Evolutionary conservation across 2,113 vertebrate genomes (phyloP), one percentile per base, ranked within the genome.

Genomic region (Xerus inauris): DNA sequence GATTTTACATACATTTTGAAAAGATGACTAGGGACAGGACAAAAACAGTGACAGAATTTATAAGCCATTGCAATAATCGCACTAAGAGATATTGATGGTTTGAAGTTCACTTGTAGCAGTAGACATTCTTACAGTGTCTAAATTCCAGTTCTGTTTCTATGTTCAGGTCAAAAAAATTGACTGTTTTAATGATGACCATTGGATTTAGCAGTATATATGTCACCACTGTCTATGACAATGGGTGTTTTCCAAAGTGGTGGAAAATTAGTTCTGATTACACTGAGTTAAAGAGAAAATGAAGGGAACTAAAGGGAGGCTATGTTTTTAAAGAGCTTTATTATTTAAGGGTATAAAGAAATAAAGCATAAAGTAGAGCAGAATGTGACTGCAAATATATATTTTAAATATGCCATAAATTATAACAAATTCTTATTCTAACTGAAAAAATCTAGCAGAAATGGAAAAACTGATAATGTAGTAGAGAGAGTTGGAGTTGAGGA

Each of bases 1-100:
- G 30, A n/a, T 62, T 91, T 94, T 90, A 42, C 19, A 75, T 19
- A 89, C 3, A 69, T 79, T 93, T 17, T 64, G n/a, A 82, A 93
- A 79, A 64, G 22, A 38, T 72, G 24, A 22, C 72, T 38, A 72
- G 22, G 40, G 28, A 35, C 38, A 82, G n/a, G 40, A 6, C 67
- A 47, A 75, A 82, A 75, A 76, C 13, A 62, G 35, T 14, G 30
- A 54, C 71, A 59, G 9, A 54, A 86, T 22, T 67, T 59, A 81
- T 32, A 75, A 85, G 42, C n/a, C n/a, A 42, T 30, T 89, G 40
- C 7, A n/a, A 2, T 80, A 51, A 45, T 90, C 57, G 11, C 69
- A 20, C 22, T 16, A 72, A 54, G 8, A 65, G 26, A 19, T 38
- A 75, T 11, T 54, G 26, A 69, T 76, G 16, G 8, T 28, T 71